Conservation (phyloP, 2,888 invertebrate genomes). For the Pammene aurita region DNA sequence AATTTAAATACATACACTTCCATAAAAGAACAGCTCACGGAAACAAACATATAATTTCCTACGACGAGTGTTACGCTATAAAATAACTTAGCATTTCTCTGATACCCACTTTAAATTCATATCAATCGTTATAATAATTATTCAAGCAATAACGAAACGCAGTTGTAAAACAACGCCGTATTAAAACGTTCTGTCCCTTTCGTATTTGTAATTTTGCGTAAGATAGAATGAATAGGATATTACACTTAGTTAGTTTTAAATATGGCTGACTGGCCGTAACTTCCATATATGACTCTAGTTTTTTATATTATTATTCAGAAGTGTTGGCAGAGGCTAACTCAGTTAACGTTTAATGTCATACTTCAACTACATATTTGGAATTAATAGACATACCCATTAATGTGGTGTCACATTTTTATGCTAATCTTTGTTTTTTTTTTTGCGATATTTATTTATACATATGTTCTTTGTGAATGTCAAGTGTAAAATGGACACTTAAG, state of each 20-base stretch:
- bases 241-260: neutral
- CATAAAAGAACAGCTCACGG: too few species aligned
- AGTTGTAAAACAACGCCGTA: constrained; percentile 14
- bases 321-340: constrained; percentile 16
- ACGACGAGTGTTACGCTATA: neutral
- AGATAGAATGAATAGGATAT: neutral
- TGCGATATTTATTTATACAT: constrained; percentile 7
- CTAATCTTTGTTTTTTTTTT: constrained; percentile 1
- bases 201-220: neutral
- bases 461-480: constrained; percentile 5
- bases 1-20: too few species aligned
- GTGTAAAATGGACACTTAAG: constrained; percentile 15
- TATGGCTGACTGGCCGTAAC: constrained; percentile 14
- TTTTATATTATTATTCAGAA: constrained; percentile 19
- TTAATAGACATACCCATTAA: constrained; percentile 25
- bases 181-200: constrained; percentile 7
- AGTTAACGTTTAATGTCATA: constrained; percentile 15
- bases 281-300: constrained; percentile 20
- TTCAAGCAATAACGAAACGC: constrained; percentile 20
- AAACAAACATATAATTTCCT: too few species aligned
- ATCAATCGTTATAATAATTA: constrained; percentile 26
- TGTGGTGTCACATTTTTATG: constrained; percentile 21
- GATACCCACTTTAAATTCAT: constrained; percentile 8
- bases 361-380: constrained; percentile 27
- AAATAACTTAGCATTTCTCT: neutral